phyloP scores from a whole-genome alignment of 2,888 invertebrate genomes.

The Formica aserva region DNA sequence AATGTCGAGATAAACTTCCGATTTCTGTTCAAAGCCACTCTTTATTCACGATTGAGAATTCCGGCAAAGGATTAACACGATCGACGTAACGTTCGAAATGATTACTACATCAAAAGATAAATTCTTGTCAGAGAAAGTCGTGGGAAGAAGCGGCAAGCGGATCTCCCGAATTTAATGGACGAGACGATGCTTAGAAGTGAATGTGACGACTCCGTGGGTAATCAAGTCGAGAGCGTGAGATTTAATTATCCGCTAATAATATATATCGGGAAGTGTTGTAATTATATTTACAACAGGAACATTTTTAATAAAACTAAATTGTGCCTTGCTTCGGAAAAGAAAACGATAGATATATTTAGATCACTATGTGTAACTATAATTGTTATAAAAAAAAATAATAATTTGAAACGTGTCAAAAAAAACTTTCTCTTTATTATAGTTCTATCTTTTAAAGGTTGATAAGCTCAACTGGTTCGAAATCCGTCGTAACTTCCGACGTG shows the following conservation, averaged over 20 bases:
- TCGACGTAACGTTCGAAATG: slow-evolving; percentile 28
- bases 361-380: neutral
- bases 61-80: slow-evolving; percentile 25
- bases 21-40: neutral
- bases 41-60: slow-evolving; percentile 1
- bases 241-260: slow-evolving; percentile 39
- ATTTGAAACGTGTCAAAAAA: neutral
- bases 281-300: slow-evolving; percentile 45
- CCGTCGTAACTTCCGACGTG: neutral
- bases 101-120: slow-evolving; percentile 45
- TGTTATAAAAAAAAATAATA: neutral
- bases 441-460: slow-evolving; percentile 21
- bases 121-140: slow-evolving; percentile 50
- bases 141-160: slow-evolving; percentile 45
- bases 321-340: neutral
- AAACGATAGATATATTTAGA: neutral
- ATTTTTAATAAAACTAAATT: slow-evolving; percentile 32
- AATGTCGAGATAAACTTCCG: neutral
- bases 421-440: slow-evolving; percentile 4
- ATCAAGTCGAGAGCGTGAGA: slow-evolving; percentile 20
- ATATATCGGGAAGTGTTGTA: slow-evolving; percentile 3
- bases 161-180: slow-evolving; percentile 48
- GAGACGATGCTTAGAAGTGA: slow-evolving; percentile 19
- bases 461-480: slow-evolving; percentile 2
- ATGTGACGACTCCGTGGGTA: slow-evolving; percentile 8